Evolutionary conservation across 2,797 vertebrate species (phyloP).

Genomic region (Simalia tracyae): DNA sequence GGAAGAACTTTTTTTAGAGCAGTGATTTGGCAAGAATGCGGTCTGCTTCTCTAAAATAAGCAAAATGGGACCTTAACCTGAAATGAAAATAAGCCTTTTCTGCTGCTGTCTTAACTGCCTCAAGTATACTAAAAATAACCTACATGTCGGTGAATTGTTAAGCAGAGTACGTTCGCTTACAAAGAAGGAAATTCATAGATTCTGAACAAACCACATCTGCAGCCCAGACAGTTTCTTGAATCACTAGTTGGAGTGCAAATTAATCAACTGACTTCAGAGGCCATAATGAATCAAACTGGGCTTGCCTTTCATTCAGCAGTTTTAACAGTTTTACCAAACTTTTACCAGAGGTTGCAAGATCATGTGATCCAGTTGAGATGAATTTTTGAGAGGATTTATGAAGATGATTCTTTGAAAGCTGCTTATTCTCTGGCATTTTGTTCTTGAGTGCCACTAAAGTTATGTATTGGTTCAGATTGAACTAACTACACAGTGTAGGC

Average conservation of each 20-base stretch:
- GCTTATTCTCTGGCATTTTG: neutral
- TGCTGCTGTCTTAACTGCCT: neutral
- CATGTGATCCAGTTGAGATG: neutral
- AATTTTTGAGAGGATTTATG: neutral
- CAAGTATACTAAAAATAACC: neutral
- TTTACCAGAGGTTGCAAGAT: neutral
- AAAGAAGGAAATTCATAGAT: neutral
- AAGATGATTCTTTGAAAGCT: neutral
- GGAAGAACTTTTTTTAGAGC: neutral
- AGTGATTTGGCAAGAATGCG: neutral
- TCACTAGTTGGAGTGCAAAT: neutral
- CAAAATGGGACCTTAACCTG: neutral
- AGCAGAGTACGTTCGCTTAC: neutral
- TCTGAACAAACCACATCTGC: neutral
- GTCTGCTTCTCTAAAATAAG: neutral
- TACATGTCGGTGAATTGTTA: neutral
- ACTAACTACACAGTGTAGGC: neutral
- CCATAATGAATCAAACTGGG: neutral
- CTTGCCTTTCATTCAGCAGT: neutral
- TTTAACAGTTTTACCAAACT: neutral
- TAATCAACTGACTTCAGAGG: neutral
- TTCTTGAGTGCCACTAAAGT: neutral
- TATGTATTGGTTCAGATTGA: neutral
- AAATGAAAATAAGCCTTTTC: neutral
- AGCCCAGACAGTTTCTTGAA: neutral